phyloP scores from a whole-genome alignment of 2,113 vertebrate genomes.

The Rhinolophus sinicus region DNA sequence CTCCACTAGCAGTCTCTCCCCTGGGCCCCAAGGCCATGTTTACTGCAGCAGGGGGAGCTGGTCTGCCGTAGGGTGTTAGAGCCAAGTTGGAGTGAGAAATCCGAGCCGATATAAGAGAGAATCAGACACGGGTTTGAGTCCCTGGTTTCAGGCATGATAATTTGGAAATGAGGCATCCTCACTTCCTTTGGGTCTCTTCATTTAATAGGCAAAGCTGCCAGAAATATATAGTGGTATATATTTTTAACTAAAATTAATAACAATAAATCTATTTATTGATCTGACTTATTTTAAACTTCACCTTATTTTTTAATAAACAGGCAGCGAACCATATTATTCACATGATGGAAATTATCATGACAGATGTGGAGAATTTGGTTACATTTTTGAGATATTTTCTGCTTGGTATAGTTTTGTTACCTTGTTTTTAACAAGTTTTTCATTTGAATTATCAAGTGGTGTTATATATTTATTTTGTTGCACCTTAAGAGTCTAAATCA shows the following conservation, averaged over 20 bases:
- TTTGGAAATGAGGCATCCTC: slow-evolving; percentile 38
- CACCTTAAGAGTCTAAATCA: slow-evolving; percentile 35
- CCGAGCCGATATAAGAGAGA: background rate
- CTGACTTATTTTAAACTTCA: slow-evolving; percentile 32
- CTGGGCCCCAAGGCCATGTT: background rate
- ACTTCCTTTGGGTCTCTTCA: slow-evolving; percentile 5
- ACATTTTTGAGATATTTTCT: slow-evolving; percentile 35
- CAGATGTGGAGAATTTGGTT: slow-evolving; percentile 34
- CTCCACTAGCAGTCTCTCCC: background rate
- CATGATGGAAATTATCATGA: slow-evolving; percentile 9
- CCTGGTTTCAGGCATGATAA: background rate
- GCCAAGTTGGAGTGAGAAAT: background rate
- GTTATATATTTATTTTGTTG: slow-evolving; percentile 51
- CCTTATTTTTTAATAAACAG: slow-evolving; percentile 15
- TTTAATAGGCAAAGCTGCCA: slow-evolving; percentile 16
- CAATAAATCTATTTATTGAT: background rate
- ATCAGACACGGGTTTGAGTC: slow-evolving; percentile 28
- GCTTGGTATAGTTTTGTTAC: slow-evolving; percentile 31
- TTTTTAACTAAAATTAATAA: slow-evolving; percentile 54
- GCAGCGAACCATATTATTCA: slow-evolving; percentile 14
- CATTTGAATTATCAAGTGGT: slow-evolving; percentile 8
- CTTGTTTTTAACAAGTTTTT: slow-evolving; percentile 55
- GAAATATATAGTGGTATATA: background rate
- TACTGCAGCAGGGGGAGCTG: background rate
- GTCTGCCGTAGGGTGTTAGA: background rate